Evolutionary conservation across 2,888 invertebrate species (phyloP).

Genomic region (Cyclophora albipunctata): DNA sequence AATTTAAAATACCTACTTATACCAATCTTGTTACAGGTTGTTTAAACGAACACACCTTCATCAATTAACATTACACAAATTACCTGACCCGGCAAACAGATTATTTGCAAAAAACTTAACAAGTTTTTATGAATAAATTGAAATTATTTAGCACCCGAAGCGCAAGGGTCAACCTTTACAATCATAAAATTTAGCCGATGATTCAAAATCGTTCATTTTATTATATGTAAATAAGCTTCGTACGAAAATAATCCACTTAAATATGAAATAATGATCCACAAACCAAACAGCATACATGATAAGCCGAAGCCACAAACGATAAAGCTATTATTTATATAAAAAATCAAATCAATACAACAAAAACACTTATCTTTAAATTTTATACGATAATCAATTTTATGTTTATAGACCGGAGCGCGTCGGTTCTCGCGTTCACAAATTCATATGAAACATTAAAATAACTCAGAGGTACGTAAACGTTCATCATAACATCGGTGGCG

Average conservation of each 20-base stretch:
- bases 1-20: too few relatives aligned
- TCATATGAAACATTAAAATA: constrained; percentile 58
- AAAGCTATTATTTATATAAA: constrained; percentile 12
- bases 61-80: too few relatives aligned
- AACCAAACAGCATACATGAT: background rate
- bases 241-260: background rate
- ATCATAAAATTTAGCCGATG: background rate
- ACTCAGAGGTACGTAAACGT: constrained; percentile 52
- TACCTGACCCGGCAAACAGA: too few relatives aligned
- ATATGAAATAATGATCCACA: background rate
- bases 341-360: constrained; percentile 14
- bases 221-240: background rate
- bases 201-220: background rate
- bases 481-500: constrained; percentile 67
- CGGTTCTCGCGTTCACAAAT: constrained; percentile 43
- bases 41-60: too few relatives aligned
- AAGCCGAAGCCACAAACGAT: constrained; percentile 4
- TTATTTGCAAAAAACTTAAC: too few relatives aligned
- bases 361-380: constrained; percentile 23
- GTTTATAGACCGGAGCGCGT: constrained; percentile 44
- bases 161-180: constrained; percentile 1
- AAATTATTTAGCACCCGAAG: too few relatives aligned
- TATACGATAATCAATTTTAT: constrained; percentile 49
- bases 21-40: too few relatives aligned
- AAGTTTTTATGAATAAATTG: background rate